Evolutionary conservation across 2,888 invertebrate genomes (phyloP), one percentile per base, ranked within the genome.

Genomic region (Eupsilia transversa): DNA sequence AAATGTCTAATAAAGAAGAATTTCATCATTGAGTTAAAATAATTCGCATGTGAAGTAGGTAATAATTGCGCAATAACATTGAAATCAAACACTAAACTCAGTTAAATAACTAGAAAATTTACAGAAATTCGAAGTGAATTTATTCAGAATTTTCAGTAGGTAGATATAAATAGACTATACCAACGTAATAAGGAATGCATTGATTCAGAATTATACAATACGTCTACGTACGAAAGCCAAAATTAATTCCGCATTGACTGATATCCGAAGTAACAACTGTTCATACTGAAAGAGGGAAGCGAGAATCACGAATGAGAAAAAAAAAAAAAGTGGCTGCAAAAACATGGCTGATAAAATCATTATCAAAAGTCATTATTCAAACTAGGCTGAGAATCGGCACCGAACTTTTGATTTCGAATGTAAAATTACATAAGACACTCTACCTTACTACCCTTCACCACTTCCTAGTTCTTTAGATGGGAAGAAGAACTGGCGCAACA

Each of bases 191-290:
- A n/a, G 70, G 65, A 72, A 82, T 61, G 74, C 49, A 74, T 72
- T 82, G 71, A 79, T 71, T 79, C 71, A 71, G 61, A 74, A 77
- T 71, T 61, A 65, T 43, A 76, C 71, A 71, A 80, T 68, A 70
- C 70, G 27, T 67, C 73, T 73, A 66, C 56, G 35, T 35, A 33
- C 23, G 30, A 30, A 60, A n/a, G 57, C 49, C 20, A n/a, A 72
- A 60, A 59, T 73, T 70, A 73, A 78, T 68, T 67, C 57, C 68
- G 27, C 59, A 64, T 74, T 77, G 56, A 81, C 30, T 74, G 59
- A 74, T 64, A 59, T 60, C 69, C 23, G 49, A 64, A 52, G 46
- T 74, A 74, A 61, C 1, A 65, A 77, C 5, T 14, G 64, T 6
- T 56, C 64, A 6, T 17, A 77, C 43, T 49, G 67, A 27, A 38